These are phyloP conservation scores for Nymphalis io DNA, from an alignment of 1,140 invertebrate genomes.

Conservation along the genomic window DNA sequence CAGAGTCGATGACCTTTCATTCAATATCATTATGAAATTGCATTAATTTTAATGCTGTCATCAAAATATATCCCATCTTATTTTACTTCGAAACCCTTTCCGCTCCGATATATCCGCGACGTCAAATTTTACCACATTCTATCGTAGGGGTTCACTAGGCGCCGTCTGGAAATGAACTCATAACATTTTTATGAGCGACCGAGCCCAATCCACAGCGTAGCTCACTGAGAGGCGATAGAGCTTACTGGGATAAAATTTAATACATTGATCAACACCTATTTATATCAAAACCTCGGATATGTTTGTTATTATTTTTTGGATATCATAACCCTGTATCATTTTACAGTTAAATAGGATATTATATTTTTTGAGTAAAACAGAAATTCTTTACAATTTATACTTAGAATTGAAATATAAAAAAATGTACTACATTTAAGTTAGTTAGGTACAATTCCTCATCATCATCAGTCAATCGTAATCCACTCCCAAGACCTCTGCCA, in stretches of 20 bases:
- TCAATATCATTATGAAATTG: conserved; percentile 3
- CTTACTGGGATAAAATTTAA: background rate
- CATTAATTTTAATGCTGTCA: conserved; percentile 2
- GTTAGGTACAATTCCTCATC: too few relatives aligned
- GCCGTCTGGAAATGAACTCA: conserved; percentile 70
- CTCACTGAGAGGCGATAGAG: conserved; percentile 17
- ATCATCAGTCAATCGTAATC: too few relatives aligned
- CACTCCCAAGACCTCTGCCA: too few relatives aligned
- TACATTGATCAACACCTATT: background rate
- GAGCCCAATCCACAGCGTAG: conserved; percentile 37
- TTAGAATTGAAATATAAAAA: too few relatives aligned
- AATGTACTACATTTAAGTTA: too few relatives aligned
- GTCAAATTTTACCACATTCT: conserved; percentile 49
- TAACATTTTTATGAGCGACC: conserved; percentile 71
- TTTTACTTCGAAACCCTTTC: conserved; percentile 27
- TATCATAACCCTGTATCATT: too few relatives aligned
- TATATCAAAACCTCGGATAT: background rate
- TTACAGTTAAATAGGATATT: too few relatives aligned
- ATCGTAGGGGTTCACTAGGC: conserved; percentile 43
- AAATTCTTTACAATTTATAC: too few relatives aligned
- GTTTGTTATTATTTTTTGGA: too few relatives aligned
- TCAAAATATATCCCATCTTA: conserved; percentile 5
- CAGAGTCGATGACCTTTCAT: background rate
- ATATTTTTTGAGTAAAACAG: too few relatives aligned
- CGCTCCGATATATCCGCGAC: conserved; percentile 27